A percentile compares a stretch with the other conserved stretches of the same genome.
phyloP scores from a whole-genome alignment of 2,888 invertebrate species.

The Drosophila colorata region DNA sequence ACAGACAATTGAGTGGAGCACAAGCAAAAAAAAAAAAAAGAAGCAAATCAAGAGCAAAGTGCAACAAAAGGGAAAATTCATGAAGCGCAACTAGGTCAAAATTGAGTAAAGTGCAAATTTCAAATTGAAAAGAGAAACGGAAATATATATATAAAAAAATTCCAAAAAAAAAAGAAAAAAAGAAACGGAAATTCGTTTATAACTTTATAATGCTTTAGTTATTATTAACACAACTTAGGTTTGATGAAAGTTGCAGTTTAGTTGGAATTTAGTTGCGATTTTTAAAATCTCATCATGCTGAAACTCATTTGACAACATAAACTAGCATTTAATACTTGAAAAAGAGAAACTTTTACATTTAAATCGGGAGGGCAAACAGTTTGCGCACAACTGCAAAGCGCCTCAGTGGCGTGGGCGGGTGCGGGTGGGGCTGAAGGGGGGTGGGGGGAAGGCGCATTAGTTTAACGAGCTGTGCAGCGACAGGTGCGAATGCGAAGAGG shows the following conservation, averaged over 20 bases:
- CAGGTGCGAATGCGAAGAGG: conserved; percentile 13
- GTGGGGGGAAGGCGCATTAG: conserved; percentile 14
- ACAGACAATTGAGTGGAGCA: conserved; percentile 9
- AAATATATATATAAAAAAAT: neutral
- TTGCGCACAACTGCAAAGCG: neutral
- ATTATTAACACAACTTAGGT: conserved; percentile 16
- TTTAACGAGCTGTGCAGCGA: conserved; percentile 9
- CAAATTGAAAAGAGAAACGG: conserved; percentile 2
- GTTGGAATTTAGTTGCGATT: conserved; percentile 20
- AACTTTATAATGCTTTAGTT: conserved; percentile 18
- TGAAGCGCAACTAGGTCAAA: conserved; percentile 24
- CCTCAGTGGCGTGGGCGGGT: neutral
- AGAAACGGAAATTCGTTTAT: conserved; percentile 2
- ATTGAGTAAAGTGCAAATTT: neutral
- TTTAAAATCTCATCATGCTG: conserved; percentile 17
- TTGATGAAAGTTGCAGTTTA: conserved; percentile 17
- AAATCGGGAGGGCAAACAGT: conserved; percentile 22
- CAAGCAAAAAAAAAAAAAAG: neutral
- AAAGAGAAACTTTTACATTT: conserved; percentile 26
- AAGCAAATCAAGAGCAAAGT: neutral
- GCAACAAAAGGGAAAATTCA: neutral
- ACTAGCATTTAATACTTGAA: conserved; percentile 28
- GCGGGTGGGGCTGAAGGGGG: neutral
- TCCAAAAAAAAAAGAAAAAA: neutral
- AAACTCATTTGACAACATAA: conserved; percentile 25